Percentiles rank a stretch among this genome's conserved stretches.
Conservation (phyloP, 2,888 invertebrate genomes). For the Rhagonycha lutea region DNA sequence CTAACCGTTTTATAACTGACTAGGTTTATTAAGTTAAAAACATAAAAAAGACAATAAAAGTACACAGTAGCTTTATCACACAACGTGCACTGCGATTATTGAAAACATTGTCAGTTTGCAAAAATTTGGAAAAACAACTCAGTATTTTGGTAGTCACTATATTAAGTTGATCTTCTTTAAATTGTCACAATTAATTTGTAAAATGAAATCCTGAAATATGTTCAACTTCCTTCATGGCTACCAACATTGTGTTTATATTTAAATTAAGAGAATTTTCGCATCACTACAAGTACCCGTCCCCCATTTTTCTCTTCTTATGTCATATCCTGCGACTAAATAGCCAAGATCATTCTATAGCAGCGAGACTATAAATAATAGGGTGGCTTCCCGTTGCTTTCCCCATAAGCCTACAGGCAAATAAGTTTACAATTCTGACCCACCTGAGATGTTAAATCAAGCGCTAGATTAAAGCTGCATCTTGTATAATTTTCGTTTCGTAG, state of each 20-base stretch:
- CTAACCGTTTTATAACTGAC: constrained; percentile 28
- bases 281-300: no score
- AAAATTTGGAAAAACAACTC: not conserved
- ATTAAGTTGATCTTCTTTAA: not conserved
- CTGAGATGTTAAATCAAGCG: not conserved
- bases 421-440: not conserved
- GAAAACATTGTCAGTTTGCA: not conserved
- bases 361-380: not conserved
- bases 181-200: not conserved
- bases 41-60: constrained; percentile 16
- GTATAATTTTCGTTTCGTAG: not conserved
- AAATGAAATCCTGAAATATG: not conserved
- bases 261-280: not conserved
- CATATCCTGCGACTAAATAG: constrained; percentile 8
- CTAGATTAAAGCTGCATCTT: not conserved
- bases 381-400: not conserved
- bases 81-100: constrained; percentile 29
- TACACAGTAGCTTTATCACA: constrained; percentile 24
- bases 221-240: not conserved
- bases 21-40: constrained; percentile 26
- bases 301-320: not conserved
- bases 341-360: not conserved
- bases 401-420: not conserved
- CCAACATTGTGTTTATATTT: not conserved
- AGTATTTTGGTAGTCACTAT: not conserved